phyloP scores from a whole-genome alignment of 2,797 vertebrate genomes.

The Girardinus metallicus region DNA sequence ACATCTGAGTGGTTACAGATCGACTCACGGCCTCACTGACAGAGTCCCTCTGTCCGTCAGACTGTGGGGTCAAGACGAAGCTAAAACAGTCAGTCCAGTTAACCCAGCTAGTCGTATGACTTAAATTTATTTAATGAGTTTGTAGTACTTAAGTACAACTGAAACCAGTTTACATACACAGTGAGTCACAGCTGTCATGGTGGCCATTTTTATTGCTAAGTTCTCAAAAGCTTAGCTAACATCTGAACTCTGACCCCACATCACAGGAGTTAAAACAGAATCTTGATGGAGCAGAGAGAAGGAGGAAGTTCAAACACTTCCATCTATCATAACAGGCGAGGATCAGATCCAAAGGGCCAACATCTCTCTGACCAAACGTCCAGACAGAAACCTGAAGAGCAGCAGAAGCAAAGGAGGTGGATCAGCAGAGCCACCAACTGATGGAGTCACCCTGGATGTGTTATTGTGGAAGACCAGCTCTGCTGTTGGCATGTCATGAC shows the following conservation, averaged over 20 bases:
- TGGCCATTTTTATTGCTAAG: background rate
- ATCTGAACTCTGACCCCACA: background rate
- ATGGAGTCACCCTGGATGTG: background rate
- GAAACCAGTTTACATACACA: too few relatives aligned
- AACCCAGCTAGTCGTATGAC: background rate
- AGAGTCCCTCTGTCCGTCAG: constrained; percentile 2
- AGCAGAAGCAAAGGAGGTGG: background rate
- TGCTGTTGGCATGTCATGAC: background rate
- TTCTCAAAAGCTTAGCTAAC: background rate
- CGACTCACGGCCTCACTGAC: constrained; percentile 19
- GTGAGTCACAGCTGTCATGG: too few relatives aligned
- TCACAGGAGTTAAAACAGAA: background rate
- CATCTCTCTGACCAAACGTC: background rate
- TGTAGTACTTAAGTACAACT: too few relatives aligned
- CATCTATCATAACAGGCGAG: background rate
- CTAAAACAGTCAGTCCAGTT: background rate
- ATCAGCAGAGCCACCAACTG: background rate
- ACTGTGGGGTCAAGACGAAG: background rate
- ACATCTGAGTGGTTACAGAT: constrained; percentile 27
- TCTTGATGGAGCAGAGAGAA: background rate
- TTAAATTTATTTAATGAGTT: too few relatives aligned
- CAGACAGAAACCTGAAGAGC: background rate
- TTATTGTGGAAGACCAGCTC: background rate
- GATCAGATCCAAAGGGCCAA: background rate
- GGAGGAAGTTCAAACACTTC: background rate